Percentiles rank a stretch among this genome's conserved stretches.
Conservation (phyloP, 1,140 invertebrate species). For the Conus betulinus region DNA sequence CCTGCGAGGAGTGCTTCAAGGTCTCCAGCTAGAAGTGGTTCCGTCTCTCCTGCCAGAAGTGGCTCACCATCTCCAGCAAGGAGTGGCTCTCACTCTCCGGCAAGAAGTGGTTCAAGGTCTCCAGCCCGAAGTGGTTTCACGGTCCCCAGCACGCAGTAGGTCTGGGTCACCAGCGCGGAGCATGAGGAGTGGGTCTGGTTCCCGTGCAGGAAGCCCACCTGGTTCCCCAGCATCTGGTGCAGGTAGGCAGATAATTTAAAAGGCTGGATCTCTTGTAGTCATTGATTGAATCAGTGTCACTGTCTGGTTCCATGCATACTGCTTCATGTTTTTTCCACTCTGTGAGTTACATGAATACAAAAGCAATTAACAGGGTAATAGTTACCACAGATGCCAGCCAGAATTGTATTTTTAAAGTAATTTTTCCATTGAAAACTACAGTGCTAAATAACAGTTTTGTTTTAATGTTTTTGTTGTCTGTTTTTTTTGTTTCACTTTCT, state of each 20-base stretch:
- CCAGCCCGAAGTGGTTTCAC: slow-evolving; percentile 41
- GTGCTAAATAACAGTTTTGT: too few species aligned
- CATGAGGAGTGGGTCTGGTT: slow-evolving; percentile 39
- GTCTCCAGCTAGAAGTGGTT: slow-evolving; percentile 19
- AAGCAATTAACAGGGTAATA: too few species aligned
- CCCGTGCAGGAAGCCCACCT: slow-evolving; percentile 43
- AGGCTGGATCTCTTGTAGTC: not conserved
- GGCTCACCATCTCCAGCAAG: slow-evolving; percentile 34
- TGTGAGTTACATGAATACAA: too few species aligned
- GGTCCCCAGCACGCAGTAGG: slow-evolving; percentile 27
- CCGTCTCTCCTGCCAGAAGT: slow-evolving; percentile 28
- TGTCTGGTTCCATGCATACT: too few species aligned
- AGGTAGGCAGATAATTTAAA: not conserved
- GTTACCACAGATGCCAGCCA: too few species aligned
- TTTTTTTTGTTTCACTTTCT: too few species aligned
- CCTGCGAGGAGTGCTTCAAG: slow-evolving; percentile 21
- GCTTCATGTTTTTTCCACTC: too few species aligned
- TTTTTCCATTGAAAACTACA: too few species aligned
- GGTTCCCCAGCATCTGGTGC: slow-evolving; percentile 38
- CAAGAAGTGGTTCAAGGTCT: slow-evolving; percentile 46
- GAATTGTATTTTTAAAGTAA: too few species aligned
- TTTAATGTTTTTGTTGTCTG: too few species aligned
- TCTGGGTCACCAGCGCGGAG: slow-evolving; percentile 25
- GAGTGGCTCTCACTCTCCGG: slow-evolving; percentile 43
- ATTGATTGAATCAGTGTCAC: too few species aligned